Base-by-base conservation (phyloP, 1,140 invertebrate species). In the Neelides sp. region DNA sequence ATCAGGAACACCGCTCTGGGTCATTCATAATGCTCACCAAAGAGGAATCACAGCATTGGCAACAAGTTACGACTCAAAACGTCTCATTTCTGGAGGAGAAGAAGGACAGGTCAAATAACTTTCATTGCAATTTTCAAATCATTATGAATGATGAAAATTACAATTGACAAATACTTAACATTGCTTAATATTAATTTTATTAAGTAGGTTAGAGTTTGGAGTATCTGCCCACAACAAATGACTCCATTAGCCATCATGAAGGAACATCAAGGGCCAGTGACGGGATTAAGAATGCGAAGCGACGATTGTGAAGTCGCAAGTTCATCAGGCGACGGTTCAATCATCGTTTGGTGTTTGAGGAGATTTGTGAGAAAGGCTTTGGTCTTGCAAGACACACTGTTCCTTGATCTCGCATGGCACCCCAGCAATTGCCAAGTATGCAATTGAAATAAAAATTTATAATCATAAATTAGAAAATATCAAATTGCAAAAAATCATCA, bases 241-340 rank as follows among this genome's bases (percentile, higher is more conserved):
- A 71, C 68, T 37, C 63, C 87, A 10, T 64, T 77, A 48, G 76
- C 73, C 22, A 75, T 85, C 4, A 73, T 93, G 46, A 90, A 91
- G 67, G 88, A 92, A 64, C 89, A 94, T 67, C 85, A 85, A 63
- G 85, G 82, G 26, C 79, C 82, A 13, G 80, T 94, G 22, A 85
- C 86, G 0, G 78, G 78, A 10, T 77, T 95, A 52, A 75, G 83
- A 39, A 77, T 92, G 37, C 81, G 80, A 26, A 73, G 73, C 15
- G 75, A 80, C 59, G 78, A 88, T 62, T 75, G 74, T 1, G 80
- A 87, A 65, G 83, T 86, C 1, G 80, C 89, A 1, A 89, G 85
- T 60, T 82, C 88, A 0, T 84, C 84, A 40, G 81, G 78, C 0
- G 90, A 94, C 70, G 89, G 90, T 17, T 85, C 85, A 4, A 89